phyloP scores from a whole-genome alignment of 64 coral and sea anemone species.

The Dendrophyllia cribrosa region DNA sequence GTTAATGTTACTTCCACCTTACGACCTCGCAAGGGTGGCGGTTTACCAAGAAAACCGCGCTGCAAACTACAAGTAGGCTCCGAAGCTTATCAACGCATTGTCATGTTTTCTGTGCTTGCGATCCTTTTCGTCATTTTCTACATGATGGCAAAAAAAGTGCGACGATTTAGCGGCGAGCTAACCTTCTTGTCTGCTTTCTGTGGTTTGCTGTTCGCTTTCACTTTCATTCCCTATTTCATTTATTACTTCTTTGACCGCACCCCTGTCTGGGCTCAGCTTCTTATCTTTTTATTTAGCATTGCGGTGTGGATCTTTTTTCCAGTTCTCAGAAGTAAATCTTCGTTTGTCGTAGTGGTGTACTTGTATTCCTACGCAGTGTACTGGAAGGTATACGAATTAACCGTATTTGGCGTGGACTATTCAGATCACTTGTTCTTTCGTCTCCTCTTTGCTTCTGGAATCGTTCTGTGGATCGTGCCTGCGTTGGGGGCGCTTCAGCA shows the following conservation, averaged over 20 bases:
- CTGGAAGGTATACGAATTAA: conserved; percentile 67
- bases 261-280: conserved; percentile 41
- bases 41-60: not conserved
- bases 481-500: conserved; percentile 61
- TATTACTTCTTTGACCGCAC: conserved; percentile 60
- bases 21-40: not conserved
- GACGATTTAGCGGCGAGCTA: not conserved
- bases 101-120: not conserved
- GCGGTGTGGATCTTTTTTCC: conserved; percentile 62
- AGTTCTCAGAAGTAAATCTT: conserved; percentile 57
- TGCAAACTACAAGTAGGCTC: not conserved
- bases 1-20: not conserved
- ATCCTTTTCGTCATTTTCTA: not conserved
- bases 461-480: conserved; percentile 59
- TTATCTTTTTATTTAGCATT: conserved; percentile 56
- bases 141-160: not conserved
- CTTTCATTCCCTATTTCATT: conserved; percentile 73
- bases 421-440: not conserved
- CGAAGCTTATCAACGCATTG: conserved; percentile 14
- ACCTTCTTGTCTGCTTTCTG: not conserved
- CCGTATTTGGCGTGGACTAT: conserved; percentile 32
- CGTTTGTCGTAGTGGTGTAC: conserved; percentile 49
- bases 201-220: conserved; percentile 63
- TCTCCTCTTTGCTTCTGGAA: conserved; percentile 54
- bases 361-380: conserved; percentile 73